phyloP scores from a whole-genome alignment of 2,113 vertebrate genomes.

The Osmerus mordax region DNA sequence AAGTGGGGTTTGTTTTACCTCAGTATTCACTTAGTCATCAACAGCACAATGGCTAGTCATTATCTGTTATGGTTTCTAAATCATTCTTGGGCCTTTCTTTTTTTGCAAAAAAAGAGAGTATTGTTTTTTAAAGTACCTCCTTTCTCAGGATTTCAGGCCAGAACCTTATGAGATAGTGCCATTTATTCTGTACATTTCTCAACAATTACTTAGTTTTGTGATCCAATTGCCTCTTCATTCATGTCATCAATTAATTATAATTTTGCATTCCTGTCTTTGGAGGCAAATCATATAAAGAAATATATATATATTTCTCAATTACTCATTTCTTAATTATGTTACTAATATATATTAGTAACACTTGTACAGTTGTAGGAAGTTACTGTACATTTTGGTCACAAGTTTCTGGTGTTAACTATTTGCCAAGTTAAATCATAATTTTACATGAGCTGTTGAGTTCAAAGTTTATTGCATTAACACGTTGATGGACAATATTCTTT shows the following conservation, averaged over 20 bases:
- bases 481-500: no score
- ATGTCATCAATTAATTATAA: background rate
- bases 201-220: background rate
- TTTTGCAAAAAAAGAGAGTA: no score
- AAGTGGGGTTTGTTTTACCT: background rate
- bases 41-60: background rate
- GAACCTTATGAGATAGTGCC: background rate
- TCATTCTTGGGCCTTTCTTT: background rate
- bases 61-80: background rate
- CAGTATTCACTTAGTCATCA: background rate
- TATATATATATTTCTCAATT: background rate
- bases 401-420: conserved; percentile 7
- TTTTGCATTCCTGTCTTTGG: background rate
- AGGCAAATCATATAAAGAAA: background rate
- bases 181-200: background rate
- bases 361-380: conserved; percentile 7
- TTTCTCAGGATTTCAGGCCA: conserved; percentile 2
- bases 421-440: background rate
- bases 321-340: no score
- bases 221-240: conserved; percentile 1
- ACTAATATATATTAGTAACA: background rate
- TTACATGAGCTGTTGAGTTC: background rate
- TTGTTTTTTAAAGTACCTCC: background rate
- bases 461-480: no score
- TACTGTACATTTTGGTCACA: background rate